These are phyloP conservation scores for Zenarchopterus dispar DNA, from an alignment of 2,797 vertebrate species.

Conservation along the genomic window DNA sequence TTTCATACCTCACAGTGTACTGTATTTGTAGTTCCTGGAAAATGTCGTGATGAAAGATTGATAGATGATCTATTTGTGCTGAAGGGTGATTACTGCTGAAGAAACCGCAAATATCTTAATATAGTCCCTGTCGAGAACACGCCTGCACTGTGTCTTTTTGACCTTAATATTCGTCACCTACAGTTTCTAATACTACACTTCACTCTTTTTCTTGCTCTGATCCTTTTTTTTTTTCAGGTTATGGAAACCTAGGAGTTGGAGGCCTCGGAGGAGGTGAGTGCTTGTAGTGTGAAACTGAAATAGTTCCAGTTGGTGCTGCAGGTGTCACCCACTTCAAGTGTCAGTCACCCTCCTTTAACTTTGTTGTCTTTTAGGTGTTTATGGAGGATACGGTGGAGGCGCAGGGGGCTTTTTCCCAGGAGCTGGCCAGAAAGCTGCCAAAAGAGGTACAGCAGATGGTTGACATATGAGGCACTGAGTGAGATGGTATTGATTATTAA, in stretches of 20 bases:
- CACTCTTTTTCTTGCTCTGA: constrained; percentile 3
- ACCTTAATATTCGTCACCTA: too few species aligned
- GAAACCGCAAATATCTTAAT: constrained; percentile 26
- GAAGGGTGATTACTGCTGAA: constrained; percentile 25
- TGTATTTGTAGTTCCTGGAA: constrained; percentile 19
- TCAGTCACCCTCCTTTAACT: background rate
- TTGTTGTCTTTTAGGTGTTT: constrained; percentile 64
- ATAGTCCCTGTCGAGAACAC: background rate
- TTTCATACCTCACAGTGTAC: background rate
- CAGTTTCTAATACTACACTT: background rate
- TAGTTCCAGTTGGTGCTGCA: background rate
- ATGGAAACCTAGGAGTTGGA: constrained; percentile 71
- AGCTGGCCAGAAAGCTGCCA: constrained; percentile 82
- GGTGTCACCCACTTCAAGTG: background rate
- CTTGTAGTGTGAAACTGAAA: background rate
- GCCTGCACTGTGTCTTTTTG: too few species aligned
- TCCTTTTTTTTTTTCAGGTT: constrained; percentile 56
- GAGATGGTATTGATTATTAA: background rate
- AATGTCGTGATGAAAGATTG: constrained; percentile 43
- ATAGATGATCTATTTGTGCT: constrained; percentile 38
- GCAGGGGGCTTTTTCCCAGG: constrained; percentile 69
- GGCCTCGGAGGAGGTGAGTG: constrained; percentile 56
- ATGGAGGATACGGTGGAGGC: constrained; percentile 73
- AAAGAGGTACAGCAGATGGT: constrained; percentile 68
- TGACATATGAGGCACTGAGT: background rate